phyloP scores from a whole-genome alignment of 2,888 invertebrate species.

The Synergus japonicus region DNA sequence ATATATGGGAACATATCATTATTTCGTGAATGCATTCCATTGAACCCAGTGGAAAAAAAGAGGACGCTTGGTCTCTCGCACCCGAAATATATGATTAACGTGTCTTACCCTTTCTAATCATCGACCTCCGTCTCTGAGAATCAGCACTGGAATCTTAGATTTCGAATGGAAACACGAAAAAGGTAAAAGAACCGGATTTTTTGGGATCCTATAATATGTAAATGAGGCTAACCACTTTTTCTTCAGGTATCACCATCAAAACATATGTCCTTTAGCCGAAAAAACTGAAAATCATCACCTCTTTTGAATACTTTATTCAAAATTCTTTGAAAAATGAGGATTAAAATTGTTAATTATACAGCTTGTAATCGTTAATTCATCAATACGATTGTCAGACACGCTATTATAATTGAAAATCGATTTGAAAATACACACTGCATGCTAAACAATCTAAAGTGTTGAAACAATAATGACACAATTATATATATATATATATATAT shows the following conservation, averaged over 20 bases:
- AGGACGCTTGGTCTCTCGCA: not conserved
- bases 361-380: not conserved
- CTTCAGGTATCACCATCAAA: not conserved
- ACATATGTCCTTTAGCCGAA: not conserved
- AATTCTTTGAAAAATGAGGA: not conserved
- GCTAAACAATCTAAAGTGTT: not conserved
- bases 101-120: not conserved
- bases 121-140: not conserved
- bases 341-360: not conserved
- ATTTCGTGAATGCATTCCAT: conserved; percentile 23
- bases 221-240: not conserved
- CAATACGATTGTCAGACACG: not conserved
- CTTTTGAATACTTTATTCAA: not conserved
- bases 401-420: not conserved
- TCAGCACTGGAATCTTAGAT: not conserved
- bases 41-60: not conserved
- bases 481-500: too few relatives aligned
- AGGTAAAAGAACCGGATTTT: conserved; percentile 1
- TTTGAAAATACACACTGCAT: not conserved
- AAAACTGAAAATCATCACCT: too few relatives aligned
- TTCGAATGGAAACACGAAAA: not conserved
- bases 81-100: conserved; percentile 11
- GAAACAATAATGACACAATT: not conserved
- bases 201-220: not conserved
- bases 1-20: conserved; percentile 7